These are phyloP conservation scores for Limosa lapponica DNA, from an alignment of 2,797 vertebrate species.

Conservation along the genomic window DNA sequence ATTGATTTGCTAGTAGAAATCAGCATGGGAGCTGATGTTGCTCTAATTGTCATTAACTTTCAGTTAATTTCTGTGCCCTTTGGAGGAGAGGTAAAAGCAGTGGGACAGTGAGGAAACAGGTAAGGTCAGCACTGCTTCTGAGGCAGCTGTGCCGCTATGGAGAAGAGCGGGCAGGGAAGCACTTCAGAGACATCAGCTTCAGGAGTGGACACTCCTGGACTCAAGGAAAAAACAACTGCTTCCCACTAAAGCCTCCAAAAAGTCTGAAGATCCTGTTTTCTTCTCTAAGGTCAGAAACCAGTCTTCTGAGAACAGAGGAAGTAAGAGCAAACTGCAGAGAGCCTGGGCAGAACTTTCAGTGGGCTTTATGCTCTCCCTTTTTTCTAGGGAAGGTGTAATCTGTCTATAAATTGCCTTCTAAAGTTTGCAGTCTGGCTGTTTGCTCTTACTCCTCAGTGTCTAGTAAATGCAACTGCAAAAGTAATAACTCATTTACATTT, in stretches of 20 bases:
- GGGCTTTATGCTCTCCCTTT: background rate
- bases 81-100: background rate
- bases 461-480: conserved; percentile 36
- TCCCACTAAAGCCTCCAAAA: background rate
- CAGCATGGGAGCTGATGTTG: background rate
- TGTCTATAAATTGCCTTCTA: background rate
- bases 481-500: conserved; percentile 30
- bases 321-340: background rate
- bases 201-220: background rate
- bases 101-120: background rate
- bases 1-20: conserved; percentile 31
- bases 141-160: accelerated
- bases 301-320: background rate
- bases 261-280: background rate
- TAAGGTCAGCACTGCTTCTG: background rate
- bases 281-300: background rate
- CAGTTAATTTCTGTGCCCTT: conserved; percentile 37
- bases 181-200: accelerated
- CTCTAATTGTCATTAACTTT: conserved; percentile 44
- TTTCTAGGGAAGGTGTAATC: background rate
- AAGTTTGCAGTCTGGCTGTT: conserved; percentile 16
- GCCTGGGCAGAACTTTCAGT: background rate
- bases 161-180: background rate
- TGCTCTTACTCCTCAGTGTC: background rate
- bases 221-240: background rate